phyloP scores from a whole-genome alignment of 2,888 invertebrate genomes.

The Pedicia rivosa region DNA sequence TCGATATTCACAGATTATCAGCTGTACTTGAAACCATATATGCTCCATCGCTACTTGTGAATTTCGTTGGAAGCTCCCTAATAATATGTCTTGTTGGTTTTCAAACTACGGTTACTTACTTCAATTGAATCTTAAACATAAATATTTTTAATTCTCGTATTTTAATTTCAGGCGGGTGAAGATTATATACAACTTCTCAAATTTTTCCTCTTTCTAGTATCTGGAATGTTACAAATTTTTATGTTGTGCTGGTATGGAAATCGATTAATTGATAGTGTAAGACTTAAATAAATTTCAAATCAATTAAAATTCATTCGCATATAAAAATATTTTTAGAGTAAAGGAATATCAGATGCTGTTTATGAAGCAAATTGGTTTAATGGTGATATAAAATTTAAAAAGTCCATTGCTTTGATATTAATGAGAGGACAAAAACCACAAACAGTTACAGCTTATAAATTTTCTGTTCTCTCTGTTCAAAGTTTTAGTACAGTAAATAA shows the following conservation, averaged over 20 bases:
- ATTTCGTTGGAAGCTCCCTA: conserved; percentile 21
- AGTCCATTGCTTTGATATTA: background rate
- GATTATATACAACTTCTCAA: conserved; percentile 17
- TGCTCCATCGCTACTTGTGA: conserved; percentile 21
- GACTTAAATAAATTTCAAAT: background rate
- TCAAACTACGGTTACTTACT: conserved; percentile 17
- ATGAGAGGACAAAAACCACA: conserved; percentile 19
- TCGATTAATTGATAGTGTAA: conserved; percentile 19
- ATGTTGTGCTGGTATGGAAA: conserved; percentile 22
- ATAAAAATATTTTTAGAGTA: background rate
- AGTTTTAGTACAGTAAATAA: conserved; percentile 22
- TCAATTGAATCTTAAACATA: background rate
- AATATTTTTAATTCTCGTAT: background rate
- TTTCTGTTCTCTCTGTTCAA: conserved; percentile 21
- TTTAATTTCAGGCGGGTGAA: conserved; percentile 14
- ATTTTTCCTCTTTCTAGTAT: conserved; percentile 19
- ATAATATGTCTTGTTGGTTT: conserved; percentile 25
- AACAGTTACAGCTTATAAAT: conserved; percentile 21
- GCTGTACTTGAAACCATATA: conserved; percentile 20
- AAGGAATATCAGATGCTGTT: background rate
- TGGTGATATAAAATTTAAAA: background rate
- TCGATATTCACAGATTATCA: conserved; percentile 13
- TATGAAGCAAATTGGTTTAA: conserved; percentile 3
- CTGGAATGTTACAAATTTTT: conserved; percentile 20
- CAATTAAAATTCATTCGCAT: background rate